Evolutionary conservation across 2,797 vertebrate genomes (phyloP).

Genomic region (Pseudotriccus pelzelni): DNA sequence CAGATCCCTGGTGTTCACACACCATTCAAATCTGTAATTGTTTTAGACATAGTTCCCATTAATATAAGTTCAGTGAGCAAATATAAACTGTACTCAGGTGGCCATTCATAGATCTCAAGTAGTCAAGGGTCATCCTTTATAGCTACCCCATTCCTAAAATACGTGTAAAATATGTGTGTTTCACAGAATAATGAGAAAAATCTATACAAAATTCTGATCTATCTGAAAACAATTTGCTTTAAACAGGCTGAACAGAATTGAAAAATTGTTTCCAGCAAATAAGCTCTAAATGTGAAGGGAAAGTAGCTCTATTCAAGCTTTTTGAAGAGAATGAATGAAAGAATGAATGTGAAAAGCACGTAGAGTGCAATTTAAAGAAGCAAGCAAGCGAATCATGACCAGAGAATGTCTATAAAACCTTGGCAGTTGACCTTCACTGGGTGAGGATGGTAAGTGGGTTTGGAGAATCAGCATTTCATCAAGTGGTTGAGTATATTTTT

Average conservation of each 20-base stretch:
- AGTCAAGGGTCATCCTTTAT: background rate
- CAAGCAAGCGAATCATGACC: slow-evolving; percentile 5
- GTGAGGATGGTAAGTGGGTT: slow-evolving; percentile 43
- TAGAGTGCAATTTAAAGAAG: slow-evolving; percentile 10
- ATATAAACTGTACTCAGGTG: background rate
- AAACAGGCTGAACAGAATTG: background rate
- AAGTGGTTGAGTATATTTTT: slow-evolving; percentile 45
- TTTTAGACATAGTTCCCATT: background rate
- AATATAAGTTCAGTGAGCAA: background rate
- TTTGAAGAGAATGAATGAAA: slow-evolving; percentile 9
- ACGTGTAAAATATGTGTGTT: background rate
- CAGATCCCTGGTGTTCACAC: background rate
- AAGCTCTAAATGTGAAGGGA: background rate
- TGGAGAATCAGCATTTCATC: slow-evolving; percentile 43
- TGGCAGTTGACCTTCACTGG: slow-evolving; percentile 67
- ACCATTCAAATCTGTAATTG: background rate
- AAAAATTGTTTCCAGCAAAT: background rate
- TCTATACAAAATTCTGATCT: background rate
- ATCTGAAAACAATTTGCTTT: background rate
- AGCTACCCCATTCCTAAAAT: background rate
- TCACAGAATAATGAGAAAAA: background rate
- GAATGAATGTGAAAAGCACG: background rate
- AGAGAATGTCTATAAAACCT: slow-evolving; percentile 40
- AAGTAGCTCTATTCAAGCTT: background rate
- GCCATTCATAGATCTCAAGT: background rate